Evolutionary conservation across 2,797 vertebrate species (phyloP).

Genomic region (Tinamus major): DNA sequence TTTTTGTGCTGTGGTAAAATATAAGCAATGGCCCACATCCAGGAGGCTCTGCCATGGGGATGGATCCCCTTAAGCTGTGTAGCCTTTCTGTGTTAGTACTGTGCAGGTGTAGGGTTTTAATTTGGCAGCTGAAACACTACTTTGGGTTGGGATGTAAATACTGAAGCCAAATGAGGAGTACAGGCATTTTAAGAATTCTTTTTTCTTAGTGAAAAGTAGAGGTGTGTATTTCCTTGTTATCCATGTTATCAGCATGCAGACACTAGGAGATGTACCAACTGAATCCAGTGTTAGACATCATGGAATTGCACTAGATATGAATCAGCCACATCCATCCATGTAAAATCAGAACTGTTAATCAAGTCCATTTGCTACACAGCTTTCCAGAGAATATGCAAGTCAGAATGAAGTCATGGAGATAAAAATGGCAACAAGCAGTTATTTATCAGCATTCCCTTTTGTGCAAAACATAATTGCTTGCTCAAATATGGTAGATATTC

Average conservation of each 20-base stretch:
- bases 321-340: fast-evolving
- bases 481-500: not conserved
- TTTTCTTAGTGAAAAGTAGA: not conserved
- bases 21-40: slow-evolving; percentile 45
- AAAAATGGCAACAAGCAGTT: not conserved
- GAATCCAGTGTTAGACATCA: not conserved
- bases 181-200: not conserved
- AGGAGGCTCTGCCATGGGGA: slow-evolving; percentile 22
- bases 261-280: not conserved
- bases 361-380: not conserved
- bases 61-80: slow-evolving; percentile 5
- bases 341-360: not conserved
- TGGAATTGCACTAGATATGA: not conserved
- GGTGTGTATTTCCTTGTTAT: not conserved
- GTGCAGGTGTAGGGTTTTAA: slow-evolving; percentile 27
- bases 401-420: not conserved
- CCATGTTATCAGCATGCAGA: not conserved
- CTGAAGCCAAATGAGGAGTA: not conserved
- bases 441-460: not conserved
- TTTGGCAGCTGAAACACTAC: slow-evolving; percentile 43
- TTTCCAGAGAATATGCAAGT: not conserved
- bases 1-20: slow-evolving; percentile 52
- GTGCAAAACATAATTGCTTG: not conserved
- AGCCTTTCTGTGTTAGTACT: not conserved
- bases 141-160: not conserved